A percentile compares a stretch with the other conserved stretches of the same genome.
Conservation (phyloP, 2,797 vertebrate species). For the Botia almorhae region DNA sequence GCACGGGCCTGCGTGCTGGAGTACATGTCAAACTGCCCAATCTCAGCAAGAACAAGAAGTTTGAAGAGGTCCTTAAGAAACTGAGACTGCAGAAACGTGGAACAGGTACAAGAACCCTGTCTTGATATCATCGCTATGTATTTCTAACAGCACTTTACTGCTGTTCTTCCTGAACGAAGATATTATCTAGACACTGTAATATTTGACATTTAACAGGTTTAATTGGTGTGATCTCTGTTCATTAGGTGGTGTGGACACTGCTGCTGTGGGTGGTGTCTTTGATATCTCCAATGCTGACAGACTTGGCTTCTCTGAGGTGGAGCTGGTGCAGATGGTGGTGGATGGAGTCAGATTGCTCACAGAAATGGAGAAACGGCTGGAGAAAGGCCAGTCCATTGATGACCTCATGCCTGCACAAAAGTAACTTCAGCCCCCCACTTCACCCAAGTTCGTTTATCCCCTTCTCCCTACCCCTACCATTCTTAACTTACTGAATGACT, state of each 20-base stretch:
- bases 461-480: background rate
- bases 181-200: background rate
- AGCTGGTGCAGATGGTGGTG: conserved; percentile 94
- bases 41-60: conserved; percentile 90
- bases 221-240: background rate
- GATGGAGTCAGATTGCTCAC: conserved; percentile 91
- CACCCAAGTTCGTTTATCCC: conserved; percentile 57
- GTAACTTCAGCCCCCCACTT: conserved; percentile 70
- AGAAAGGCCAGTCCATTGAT: conserved; percentile 87
- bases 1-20: conserved; percentile 91
- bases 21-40: conserved; percentile 94
- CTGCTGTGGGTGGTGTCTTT: conserved; percentile 92
- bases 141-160: background rate
- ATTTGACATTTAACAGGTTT: background rate
- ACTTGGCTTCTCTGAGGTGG: conserved; percentile 96
- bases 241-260: conserved; percentile 94
- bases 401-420: conserved; percentile 92
- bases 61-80: conserved; percentile 88
- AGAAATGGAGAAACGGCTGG: conserved; percentile 94
- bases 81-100: conserved; percentile 94
- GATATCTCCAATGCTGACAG: conserved; percentile 95
- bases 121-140: background rate
- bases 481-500: conserved; percentile 49
- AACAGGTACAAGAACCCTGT: conserved; percentile 79
- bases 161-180: too few species aligned